Evolutionary conservation across 2,797 vertebrate genomes (phyloP).

Genomic region (Pteronotus mesoamericanus): DNA sequence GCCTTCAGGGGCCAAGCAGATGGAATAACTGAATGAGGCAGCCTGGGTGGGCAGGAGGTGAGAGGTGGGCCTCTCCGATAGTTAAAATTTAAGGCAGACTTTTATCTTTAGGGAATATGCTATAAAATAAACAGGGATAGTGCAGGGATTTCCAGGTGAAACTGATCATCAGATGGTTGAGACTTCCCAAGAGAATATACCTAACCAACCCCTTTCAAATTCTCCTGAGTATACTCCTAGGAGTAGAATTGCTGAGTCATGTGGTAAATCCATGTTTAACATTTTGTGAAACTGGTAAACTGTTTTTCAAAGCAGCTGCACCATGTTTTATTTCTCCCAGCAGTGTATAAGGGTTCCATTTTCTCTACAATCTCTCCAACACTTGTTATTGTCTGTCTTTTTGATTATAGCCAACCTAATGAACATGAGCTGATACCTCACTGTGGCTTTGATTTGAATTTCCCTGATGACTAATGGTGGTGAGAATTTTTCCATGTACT

Average conservation of each 20-base stretch:
- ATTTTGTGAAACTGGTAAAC: background rate
- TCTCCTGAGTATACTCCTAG: background rate
- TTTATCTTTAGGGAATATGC: background rate
- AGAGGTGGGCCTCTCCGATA: background rate
- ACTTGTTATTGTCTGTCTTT: slow-evolving; percentile 11
- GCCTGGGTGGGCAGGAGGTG: background rate
- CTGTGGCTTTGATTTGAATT: slow-evolving; percentile 28
- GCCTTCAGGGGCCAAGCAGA: background rate
- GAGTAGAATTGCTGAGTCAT: background rate
- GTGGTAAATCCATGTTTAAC: background rate
- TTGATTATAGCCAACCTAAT: background rate
- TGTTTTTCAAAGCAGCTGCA: background rate
- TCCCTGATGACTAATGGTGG: slow-evolving; percentile 10
- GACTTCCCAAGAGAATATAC: background rate
- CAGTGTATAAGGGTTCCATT: background rate
- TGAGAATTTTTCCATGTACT: background rate
- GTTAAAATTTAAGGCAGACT: background rate
- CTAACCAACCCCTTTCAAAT: background rate
- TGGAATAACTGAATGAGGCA: background rate
- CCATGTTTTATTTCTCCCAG: background rate
- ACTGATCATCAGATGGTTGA: background rate
- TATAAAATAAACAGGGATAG: background rate
- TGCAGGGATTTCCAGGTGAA: background rate
- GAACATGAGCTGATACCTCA: background rate
- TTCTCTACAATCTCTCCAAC: slow-evolving; percentile 7